Evolutionary conservation across 2,888 invertebrate species (phyloP).

Genomic region (Phorcus lineatus): DNA sequence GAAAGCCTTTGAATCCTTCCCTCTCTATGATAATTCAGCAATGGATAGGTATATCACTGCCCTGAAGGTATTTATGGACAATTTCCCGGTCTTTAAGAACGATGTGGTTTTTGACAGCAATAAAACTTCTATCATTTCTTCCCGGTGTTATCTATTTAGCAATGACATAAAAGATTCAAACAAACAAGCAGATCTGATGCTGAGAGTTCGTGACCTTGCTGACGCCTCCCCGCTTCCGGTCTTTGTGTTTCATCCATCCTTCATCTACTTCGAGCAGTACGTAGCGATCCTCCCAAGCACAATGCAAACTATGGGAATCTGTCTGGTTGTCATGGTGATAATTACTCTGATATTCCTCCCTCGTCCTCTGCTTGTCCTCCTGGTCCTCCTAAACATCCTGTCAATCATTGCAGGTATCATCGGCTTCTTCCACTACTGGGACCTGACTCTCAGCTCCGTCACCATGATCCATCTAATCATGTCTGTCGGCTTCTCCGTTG

Average conservation of each 20-base stretch:
- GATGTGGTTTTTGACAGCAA: constrained; percentile 47
- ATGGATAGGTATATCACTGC: constrained; percentile 24
- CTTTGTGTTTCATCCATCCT: constrained; percentile 56
- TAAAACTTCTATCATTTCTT: constrained; percentile 82
- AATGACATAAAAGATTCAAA: constrained; percentile 79
- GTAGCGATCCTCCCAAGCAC: constrained; percentile 62
- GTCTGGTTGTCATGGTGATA: constrained; percentile 62
- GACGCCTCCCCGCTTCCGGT: constrained; percentile 48
- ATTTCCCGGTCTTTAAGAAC: constrained; percentile 30
- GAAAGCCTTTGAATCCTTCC: constrained; percentile 18
- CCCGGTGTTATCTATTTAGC: constrained; percentile 70
- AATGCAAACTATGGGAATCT: constrained; percentile 62
- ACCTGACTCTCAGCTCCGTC: constrained; percentile 63
- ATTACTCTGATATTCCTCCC: constrained; percentile 66
- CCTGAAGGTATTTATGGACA: constrained; percentile 30
- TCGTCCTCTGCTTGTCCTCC: constrained; percentile 59
- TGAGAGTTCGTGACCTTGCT: constrained; percentile 56
- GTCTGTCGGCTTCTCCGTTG: constrained; percentile 69
- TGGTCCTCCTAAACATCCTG: constrained; percentile 58
- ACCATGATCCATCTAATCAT: constrained; percentile 70
- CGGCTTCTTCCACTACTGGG: constrained; percentile 65
- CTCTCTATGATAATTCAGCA: constrained; percentile 29
- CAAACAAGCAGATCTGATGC: constrained; percentile 58
- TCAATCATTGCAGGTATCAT: constrained; percentile 64
- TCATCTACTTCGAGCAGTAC: constrained; percentile 67